Evolutionary conservation across 2,797 vertebrate species (phyloP).

Genomic region (Mus spretus): DNA sequence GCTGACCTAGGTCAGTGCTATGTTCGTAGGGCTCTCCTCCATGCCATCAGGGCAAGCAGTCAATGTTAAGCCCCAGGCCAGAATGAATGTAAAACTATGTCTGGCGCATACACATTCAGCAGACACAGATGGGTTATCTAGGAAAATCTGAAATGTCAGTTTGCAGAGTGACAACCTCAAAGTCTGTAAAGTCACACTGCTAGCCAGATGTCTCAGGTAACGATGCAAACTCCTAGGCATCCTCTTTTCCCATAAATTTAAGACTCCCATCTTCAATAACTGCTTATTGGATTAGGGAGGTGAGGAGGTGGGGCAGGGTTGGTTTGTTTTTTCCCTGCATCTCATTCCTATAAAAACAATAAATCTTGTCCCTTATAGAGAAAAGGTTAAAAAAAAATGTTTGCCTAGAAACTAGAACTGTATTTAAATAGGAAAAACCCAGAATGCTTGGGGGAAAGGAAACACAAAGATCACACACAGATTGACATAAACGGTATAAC

Average conservation of each 20-base stretch:
- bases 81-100: conserved; percentile 55
- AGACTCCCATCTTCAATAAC: conserved; percentile 63
- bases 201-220: conserved; percentile 52
- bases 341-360: conserved; percentile 74
- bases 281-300: conserved; percentile 19
- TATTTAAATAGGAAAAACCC: conserved; percentile 79
- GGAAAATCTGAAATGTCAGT: conserved; percentile 67
- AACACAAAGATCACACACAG: conserved; percentile 65
- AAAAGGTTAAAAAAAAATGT: conserved; percentile 71
- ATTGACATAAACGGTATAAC: conserved; percentile 74
- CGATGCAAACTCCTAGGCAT: background rate
- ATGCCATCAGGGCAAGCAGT: background rate
- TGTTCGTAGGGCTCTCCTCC: background rate
- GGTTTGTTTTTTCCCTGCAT: conserved; percentile 49
- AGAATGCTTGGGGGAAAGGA: conserved; percentile 81
- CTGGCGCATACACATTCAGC: conserved; percentile 33
- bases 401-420: conserved; percentile 69
- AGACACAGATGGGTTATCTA: conserved; percentile 57
- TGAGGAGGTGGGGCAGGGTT: background rate
- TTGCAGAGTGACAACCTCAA: conserved; percentile 63
- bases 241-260: conserved; percentile 39
- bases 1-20: background rate
- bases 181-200: conserved; percentile 61
- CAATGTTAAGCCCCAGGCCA: conserved; percentile 36
- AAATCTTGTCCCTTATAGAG: conserved; percentile 63